Evolutionary conservation across 1,140 invertebrate genomes (phyloP), one percentile per base, ranked within the genome.

Genomic region (Drosophila tropicalis): DNA sequence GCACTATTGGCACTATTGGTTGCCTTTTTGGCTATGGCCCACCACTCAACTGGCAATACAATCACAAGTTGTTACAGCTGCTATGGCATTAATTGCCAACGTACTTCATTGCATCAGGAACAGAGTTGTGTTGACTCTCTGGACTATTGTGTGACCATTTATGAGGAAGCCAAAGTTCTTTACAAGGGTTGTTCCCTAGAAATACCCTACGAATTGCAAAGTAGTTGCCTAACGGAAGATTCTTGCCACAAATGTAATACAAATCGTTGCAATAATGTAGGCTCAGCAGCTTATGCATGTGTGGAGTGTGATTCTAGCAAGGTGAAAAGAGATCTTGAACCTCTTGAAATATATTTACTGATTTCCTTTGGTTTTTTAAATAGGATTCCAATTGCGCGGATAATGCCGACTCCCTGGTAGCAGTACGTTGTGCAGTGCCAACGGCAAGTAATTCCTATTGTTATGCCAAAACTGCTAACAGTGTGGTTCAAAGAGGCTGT

Each of bases 381-480:
- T 13, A 86, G 82, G 70, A 91, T 55, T 25, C 71, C 7, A 76
- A 84, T 19, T 91, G 90, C 44, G 75, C 75, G 32, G 72, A 72
- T 10, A 81, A 79, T 34, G 76, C 75, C 0, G 57, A 22, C 5
- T 1, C 55, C 2, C 29, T 91, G 32, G 40, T 19, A n/a, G 75
- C 86, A 0, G 17, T 58, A 0, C 82, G 70, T 6, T 91, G 90
- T 29, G 29, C 39, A 3, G 77, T 81, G 9, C 84, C 90, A 7
- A 79, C 90, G 7, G 78, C 90, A 4, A 41, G 76, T 19, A 91
- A 91, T 44, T 91, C 90, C 0, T 91, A 91, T 61, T 91, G 90
- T 47, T 91, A 77, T 67, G 86, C 80, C 7, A 85, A 86, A 47
- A 67, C 76, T 10, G 68, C 79, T 1, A 69, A 71, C n/a, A 80